Percentiles rank a stretch among this genome's conserved stretches.
phyloP scores from a whole-genome alignment of 2,888 invertebrate genomes.

The Ormyrus thymus region DNA sequence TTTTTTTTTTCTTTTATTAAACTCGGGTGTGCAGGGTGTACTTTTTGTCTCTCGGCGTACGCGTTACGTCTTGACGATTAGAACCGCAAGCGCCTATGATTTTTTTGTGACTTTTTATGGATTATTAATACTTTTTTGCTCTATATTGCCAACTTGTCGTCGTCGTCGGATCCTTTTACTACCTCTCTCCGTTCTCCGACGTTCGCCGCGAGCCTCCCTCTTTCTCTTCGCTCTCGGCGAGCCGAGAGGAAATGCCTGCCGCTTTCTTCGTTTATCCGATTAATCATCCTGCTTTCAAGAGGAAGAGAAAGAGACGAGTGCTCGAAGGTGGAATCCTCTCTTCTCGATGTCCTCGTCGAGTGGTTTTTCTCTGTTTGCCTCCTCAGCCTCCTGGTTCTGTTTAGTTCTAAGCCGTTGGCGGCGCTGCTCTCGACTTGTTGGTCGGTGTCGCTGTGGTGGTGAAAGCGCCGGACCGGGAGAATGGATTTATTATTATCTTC shows the following conservation, averaged over 20 bases:
- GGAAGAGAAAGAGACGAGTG: slow-evolving; percentile 23
- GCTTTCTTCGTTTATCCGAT: slow-evolving; percentile 14
- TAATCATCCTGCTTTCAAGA: slow-evolving; percentile 46
- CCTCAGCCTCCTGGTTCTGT: background rate
- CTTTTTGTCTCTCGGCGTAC: slow-evolving; percentile 3
- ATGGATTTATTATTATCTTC: slow-evolving; percentile 26
- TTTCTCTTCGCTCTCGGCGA: background rate
- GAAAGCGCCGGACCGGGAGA: slow-evolving; percentile 10
- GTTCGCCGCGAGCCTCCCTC: slow-evolving; percentile 5
- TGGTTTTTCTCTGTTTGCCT: background rate
- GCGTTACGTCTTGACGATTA: slow-evolving; percentile 8
- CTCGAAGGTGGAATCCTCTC: background rate
- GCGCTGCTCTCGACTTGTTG: background rate
- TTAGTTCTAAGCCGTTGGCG: slow-evolving; percentile 13
- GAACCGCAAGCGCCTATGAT: slow-evolving; percentile 16
- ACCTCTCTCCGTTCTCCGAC: slow-evolving; percentile 52
- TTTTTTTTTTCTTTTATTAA: too few relatives aligned
- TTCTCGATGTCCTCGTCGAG: slow-evolving; percentile 7
- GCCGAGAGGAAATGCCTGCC: too few relatives aligned
- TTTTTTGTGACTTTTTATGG: slow-evolving; percentile 8
- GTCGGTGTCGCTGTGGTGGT: background rate
- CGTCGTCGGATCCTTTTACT: slow-evolving; percentile 47
- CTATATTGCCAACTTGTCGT: slow-evolving; percentile 42
- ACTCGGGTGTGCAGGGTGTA: slow-evolving; percentile 17
- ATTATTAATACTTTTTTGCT: background rate